Percentiles rank a stretch among this genome's conserved stretches.
phyloP scores from a whole-genome alignment of 1,140 invertebrate species.

The Pemphigus obesinymphae region DNA sequence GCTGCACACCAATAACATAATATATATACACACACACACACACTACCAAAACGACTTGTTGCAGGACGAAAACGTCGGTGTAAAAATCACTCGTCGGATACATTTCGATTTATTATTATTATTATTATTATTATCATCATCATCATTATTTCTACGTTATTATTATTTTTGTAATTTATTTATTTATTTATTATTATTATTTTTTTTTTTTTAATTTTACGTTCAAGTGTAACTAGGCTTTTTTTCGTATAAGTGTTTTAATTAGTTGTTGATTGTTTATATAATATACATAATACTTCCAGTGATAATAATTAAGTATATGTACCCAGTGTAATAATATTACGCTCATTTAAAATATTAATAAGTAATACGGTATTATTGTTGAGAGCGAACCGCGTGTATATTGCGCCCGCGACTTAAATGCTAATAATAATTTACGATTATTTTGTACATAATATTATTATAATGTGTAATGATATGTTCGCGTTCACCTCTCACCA shows the following conservation, averaged over 20 bases:
- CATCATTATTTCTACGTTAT: not conserved
- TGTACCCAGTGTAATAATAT: not conserved
- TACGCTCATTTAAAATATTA: not conserved
- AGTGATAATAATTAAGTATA: slow-evolving; percentile 26
- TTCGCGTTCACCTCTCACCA: not conserved
- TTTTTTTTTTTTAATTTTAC: not conserved
- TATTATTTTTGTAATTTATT: not conserved
- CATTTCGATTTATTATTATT: not conserved
- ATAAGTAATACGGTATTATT: not conserved
- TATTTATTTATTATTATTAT: not conserved
- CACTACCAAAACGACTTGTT: no score
- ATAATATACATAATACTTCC: not conserved
- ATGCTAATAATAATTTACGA: not conserved
- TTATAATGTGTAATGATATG: not conserved
- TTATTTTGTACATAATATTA: no score
- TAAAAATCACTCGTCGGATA: not conserved
- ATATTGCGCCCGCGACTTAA: not conserved
- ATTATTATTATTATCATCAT: not conserved
- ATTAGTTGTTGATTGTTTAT: slow-evolving; percentile 22
- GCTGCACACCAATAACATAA: no score
- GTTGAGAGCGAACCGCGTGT: not conserved
- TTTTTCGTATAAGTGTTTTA: slow-evolving; percentile 4
- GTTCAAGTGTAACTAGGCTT: not conserved
- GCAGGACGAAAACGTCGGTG: no score
- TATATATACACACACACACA: no score